Conservation (phyloP, 2,888 invertebrate genomes). For the Flexamia atlantica region DNA sequence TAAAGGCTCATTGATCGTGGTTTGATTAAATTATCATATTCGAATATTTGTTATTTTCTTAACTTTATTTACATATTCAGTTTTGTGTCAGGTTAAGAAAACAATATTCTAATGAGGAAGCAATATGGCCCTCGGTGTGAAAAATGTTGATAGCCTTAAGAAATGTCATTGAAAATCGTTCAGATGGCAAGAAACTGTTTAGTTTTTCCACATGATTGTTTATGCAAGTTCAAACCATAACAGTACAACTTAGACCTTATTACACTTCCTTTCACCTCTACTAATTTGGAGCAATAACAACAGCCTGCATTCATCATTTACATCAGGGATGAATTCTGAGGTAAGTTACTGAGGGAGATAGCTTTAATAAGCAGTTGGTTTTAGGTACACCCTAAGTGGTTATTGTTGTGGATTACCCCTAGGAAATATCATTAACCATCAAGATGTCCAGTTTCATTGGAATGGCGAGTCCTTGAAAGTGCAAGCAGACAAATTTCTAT, state of each 20-base stretch:
- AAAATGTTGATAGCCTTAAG: neutral
- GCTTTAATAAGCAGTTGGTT: neutral
- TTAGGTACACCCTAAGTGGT: neutral
- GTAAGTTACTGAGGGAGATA: neutral
- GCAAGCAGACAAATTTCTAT: too few relatives aligned
- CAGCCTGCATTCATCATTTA: neutral
- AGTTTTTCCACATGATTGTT: neutral
- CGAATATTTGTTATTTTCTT: too few relatives aligned
- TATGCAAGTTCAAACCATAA: neutral
- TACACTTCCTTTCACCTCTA: neutral
- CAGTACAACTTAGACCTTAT: neutral
- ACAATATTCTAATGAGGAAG: neutral
- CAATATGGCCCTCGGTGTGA: neutral
- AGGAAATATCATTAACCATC: neutral
- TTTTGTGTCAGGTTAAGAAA: neutral
- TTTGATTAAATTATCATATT: neutral
- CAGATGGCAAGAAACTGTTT: neutral
- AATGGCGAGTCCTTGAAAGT: too few relatives aligned
- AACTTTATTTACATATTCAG: too few relatives aligned
- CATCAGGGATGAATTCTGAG: conserved; percentile 24
- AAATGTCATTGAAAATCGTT: neutral
- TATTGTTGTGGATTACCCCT: neutral
- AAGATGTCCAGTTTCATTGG: neutral
- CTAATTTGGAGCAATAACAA: neutral
- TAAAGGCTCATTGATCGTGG: neutral